These are phyloP conservation scores for Tachystola acroxantha DNA, from an alignment of 2,888 invertebrate genomes.

Conservation along the genomic window DNA sequence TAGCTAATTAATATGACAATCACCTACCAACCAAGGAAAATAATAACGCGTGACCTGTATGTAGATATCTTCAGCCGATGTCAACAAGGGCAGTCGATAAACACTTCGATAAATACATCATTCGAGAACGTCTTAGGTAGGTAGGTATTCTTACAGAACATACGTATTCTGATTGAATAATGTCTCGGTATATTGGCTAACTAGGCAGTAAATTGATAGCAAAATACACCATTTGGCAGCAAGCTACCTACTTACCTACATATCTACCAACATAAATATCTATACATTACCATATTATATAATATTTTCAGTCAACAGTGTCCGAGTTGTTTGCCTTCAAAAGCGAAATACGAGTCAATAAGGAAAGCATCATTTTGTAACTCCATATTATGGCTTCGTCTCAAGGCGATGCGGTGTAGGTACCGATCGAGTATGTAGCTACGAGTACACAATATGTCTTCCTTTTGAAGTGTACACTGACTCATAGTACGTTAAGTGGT, in stretches of 20 bases:
- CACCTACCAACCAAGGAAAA: slow-evolving; percentile 16
- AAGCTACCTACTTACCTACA: too few species aligned
- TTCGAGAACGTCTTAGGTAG: slow-evolving; percentile 27
- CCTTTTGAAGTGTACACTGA: slow-evolving; percentile 18
- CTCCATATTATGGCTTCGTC: slow-evolving; percentile 7
- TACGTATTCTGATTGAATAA: too few species aligned
- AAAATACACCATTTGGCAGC: too few species aligned
- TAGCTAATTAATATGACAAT: slow-evolving; percentile 15
- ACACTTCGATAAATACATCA: slow-evolving; percentile 25
- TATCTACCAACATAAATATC: too few species aligned
- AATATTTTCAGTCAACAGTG: too few species aligned
- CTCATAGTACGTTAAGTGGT: slow-evolving; percentile 33
- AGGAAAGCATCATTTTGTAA: slow-evolving; percentile 19
- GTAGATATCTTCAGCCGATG: slow-evolving; percentile 18
- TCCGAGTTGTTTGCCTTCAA: too few species aligned
- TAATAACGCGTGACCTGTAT: slow-evolving; percentile 16
- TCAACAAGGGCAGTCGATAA: slow-evolving; percentile 31
- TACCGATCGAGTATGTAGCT: background rate
- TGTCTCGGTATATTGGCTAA: too few species aligned
- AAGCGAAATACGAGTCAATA: slow-evolving; percentile 10
- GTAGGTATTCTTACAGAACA: too few species aligned
- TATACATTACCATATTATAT: too few species aligned
- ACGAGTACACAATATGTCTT: background rate
- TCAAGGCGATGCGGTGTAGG: slow-evolving; percentile 1
- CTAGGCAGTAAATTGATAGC: too few species aligned